Percentiles rank a stretch among this genome's conserved stretches.
These are phyloP conservation scores for Callopanchax toddi DNA, from an alignment of 2,113 vertebrate genomes.

Conservation along the genomic window DNA sequence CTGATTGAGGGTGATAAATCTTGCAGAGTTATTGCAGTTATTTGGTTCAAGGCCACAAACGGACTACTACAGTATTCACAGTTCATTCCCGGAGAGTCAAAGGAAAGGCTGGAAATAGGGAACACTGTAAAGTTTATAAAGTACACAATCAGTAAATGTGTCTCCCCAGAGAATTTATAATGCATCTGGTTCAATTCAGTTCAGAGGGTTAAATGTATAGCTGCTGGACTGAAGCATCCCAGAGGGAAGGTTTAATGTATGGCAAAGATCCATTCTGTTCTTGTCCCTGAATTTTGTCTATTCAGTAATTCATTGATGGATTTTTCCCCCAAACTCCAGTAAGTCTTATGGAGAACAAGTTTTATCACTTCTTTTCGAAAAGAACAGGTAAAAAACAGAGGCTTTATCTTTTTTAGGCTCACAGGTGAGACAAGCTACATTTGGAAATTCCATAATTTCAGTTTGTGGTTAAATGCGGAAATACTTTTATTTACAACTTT, in stretches of 20 bases:
- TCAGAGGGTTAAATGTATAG: slow-evolving; percentile 55
- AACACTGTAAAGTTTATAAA: slow-evolving; percentile 33
- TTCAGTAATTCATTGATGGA: slow-evolving; percentile 16
- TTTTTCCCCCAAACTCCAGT: slow-evolving; percentile 1
- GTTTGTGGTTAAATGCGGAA: too few relatives aligned
- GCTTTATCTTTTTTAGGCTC: background rate
- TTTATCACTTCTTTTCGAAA: background rate
- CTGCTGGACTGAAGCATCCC: slow-evolving; percentile 33
- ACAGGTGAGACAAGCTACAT: too few relatives aligned
- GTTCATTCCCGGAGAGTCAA: slow-evolving; percentile 34
- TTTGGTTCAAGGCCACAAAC: slow-evolving; percentile 46
- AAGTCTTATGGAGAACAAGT: background rate
- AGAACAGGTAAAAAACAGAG: background rate
- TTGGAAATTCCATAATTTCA: too few relatives aligned
- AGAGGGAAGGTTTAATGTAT: slow-evolving; percentile 45
- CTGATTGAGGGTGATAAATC: slow-evolving; percentile 53
- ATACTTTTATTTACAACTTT: too few relatives aligned
- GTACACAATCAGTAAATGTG: slow-evolving; percentile 57
- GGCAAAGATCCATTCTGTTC: slow-evolving; percentile 28
- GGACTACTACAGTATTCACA: slow-evolving; percentile 41
- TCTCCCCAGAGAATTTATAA: slow-evolving; percentile 53
- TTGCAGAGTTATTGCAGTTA: slow-evolving; percentile 30
- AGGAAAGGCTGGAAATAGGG: slow-evolving; percentile 26
- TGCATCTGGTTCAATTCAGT: slow-evolving; percentile 46
- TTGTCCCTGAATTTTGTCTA: slow-evolving; percentile 27